Evolutionary conservation across 2,113 vertebrate genomes (phyloP), one percentile per base, ranked within the genome.

Genomic region (Aldabrachelys gigantea): DNA sequence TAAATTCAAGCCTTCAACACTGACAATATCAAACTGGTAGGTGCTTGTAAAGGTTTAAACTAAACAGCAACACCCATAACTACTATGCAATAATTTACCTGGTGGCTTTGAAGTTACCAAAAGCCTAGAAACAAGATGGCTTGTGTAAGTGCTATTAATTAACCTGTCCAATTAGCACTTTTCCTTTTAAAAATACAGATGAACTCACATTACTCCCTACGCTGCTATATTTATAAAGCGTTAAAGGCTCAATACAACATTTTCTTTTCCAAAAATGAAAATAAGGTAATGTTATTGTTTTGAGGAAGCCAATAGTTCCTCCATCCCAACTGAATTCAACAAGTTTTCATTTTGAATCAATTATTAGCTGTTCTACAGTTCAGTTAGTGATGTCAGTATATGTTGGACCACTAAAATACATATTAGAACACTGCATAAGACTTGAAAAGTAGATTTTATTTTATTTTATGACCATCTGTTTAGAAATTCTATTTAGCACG

Each of bases 401-500:
- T 97, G 65, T 82, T 9, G 5, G 85, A 95, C 53, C 72, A 82
- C 44, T 94, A 91, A 93, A 96, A 91, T 93, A 94, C 92, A 97
- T 97, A 97, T 80, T 53, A 96, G 94, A 96, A 96, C 89, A 84
- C 76, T 78, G 96, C 96, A 95, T 1, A 96, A 91, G 90, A 88
- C 53, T 90, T 76, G 88, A 91, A 96, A 90, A 94, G 82, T 93
- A 62, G 52, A 95, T 96, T 96, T 97, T 95, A 95, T 93, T 95
- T 96, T 97, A 96, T 96, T 96, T 96, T 94, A 97, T 81, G 56
- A 83, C 91, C 93, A 97, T 96, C 96, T 97, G 91, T 96, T 96
- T 91, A 89, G 88, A 89, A 97, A 98, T 92, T 59, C 90, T 94
- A 95, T 96, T 96, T 96, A 92, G 94, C 49, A 80, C 49, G 72